phyloP scores from a whole-genome alignment of 1,140 invertebrate genomes.

The Probaryconus sp. region DNA sequence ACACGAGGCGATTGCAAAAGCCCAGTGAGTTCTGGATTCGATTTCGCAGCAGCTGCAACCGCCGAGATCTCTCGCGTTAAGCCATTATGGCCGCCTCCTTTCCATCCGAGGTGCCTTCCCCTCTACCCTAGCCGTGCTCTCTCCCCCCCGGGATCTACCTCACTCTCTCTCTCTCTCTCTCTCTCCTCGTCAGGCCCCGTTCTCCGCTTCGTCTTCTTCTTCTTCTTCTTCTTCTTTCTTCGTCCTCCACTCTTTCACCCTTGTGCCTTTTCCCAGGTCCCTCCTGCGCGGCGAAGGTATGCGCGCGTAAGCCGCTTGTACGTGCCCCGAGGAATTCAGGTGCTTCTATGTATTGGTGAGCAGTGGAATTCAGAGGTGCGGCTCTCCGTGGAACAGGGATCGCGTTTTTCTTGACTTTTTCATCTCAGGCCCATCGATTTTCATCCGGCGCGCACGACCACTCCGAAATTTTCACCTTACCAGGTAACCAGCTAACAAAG shows the following conservation, averaged over 20 bases:
- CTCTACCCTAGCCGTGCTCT: no score
- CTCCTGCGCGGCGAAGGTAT: conserved; percentile 62
- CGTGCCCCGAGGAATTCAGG: conserved; percentile 61
- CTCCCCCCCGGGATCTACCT: conserved; percentile 19
- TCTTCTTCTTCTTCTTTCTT: conserved; percentile 37
- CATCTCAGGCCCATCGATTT: conserved; percentile 17
- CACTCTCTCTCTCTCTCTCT: conserved; percentile 44
- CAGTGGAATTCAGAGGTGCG: conserved; percentile 66
- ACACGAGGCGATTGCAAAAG: conserved; percentile 64
- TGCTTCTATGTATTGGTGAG: conserved; percentile 52
- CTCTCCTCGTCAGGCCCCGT: conserved; percentile 39
- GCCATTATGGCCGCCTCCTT: conserved; percentile 74
- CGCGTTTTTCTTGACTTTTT: conserved; percentile 56
- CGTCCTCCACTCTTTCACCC: conserved; percentile 42
- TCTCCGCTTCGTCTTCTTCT: conserved; percentile 47
- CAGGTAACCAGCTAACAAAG: no score
- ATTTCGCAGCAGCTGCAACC: conserved; percentile 74
- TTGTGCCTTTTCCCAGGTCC: conserved; percentile 55
- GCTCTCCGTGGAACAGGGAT: conserved; percentile 51
- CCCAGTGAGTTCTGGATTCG: conserved; percentile 45
- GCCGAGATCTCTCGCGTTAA: conserved; percentile 69
- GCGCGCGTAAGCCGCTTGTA: conserved; percentile 58
- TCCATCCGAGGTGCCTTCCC: conserved; percentile 44
- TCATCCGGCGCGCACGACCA: neutral
- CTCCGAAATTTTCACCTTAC: no score